Evolutionary conservation across 2,888 invertebrate species (phyloP), one percentile per base, ranked within the genome.

Genomic region (Taphrorychus bicolor): DNA sequence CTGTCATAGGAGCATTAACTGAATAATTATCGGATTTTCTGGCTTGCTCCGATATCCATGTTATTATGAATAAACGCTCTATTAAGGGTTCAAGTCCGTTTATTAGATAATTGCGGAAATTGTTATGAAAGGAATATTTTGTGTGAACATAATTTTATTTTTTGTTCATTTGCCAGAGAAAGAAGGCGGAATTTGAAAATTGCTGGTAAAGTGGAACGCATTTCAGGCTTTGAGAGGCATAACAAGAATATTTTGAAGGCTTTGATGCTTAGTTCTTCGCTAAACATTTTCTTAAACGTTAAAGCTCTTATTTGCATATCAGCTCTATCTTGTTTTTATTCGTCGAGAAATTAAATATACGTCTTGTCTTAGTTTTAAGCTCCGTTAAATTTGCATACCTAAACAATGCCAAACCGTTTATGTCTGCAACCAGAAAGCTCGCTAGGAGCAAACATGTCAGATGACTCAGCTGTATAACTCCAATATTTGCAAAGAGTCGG

Each of bases 401-500:
- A 64, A 65, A 65, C 65, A 65, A 59, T 53, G 59, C 59, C 65
- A 54, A 53, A 65, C 23, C 59, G 59, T 59, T 65, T 54, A 65
- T 48, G 59, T 54, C 59, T 65, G 54, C 53, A 65, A 59, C 59
- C 48, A 59, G 59, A 65, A 48, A 59, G 53, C 58, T 53, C 32
- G 59, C 48, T 59, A 19, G 54, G 45, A 59, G 49, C 65, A 65
- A 54, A 65, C 64, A 64, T 59, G 64, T 64, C 64, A 64, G 59
- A 65, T 65, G 54, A 54, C 54, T 65, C 59, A 11, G 59, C 59
- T 45, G 19, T 54, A 59, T 59, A 59, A 59, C 65, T 59, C 45
- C 59, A 65, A 65, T 65, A 65, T 65, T 65, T 59, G 59, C 65
- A 65, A 65, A 65, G 65, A 65, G 65, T 65, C 48, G 65, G 59